Evolutionary conservation across 1,140 invertebrate species (phyloP).

Genomic region (Melipona quadrifasciata): DNA sequence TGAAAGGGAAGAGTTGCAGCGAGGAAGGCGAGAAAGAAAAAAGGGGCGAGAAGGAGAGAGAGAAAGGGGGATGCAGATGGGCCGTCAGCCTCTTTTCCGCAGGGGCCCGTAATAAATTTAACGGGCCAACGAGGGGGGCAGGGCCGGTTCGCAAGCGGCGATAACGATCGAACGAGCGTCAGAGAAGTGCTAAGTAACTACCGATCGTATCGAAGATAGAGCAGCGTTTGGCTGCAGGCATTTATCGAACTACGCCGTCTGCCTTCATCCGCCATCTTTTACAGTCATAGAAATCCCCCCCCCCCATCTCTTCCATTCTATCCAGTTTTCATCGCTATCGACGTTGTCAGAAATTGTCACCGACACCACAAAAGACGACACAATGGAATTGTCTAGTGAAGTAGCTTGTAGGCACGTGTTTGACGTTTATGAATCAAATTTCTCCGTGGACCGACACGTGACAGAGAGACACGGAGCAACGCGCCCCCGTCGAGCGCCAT

Average conservation of each 20-base stretch:
- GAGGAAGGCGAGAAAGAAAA: not conserved
- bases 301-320: not conserved
- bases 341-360: slow-evolving; percentile 45
- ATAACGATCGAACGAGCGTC: slow-evolving; percentile 78
- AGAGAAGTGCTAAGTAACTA: slow-evolving; percentile 81
- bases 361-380: slow-evolving; percentile 54
- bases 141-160: slow-evolving; percentile 67
- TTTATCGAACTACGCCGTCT: slow-evolving; percentile 50
- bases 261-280: slow-evolving; percentile 31
- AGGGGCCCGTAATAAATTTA: slow-evolving; percentile 77
- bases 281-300: not conserved
- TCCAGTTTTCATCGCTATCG: not conserved
- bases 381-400: slow-evolving; percentile 46
- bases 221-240: slow-evolving; percentile 41
- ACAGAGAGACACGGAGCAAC: slow-evolving; percentile 28
- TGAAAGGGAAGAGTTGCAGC: not conserved
- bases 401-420: slow-evolving; percentile 21
- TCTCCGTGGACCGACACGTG: slow-evolving; percentile 42
- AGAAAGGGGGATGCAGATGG: slow-evolving; percentile 59
- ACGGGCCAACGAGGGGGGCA: slow-evolving; percentile 74
- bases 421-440: slow-evolving; percentile 79
- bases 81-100: slow-evolving; percentile 68
- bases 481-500: slow-evolving; percentile 40
- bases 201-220: slow-evolving; percentile 78
- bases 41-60: too few species aligned